Percentiles rank a stretch among this genome's conserved stretches.
Evolutionary conservation across 1,140 invertebrate genomes (phyloP).

Genomic region (Vanessa tameamea): DNA sequence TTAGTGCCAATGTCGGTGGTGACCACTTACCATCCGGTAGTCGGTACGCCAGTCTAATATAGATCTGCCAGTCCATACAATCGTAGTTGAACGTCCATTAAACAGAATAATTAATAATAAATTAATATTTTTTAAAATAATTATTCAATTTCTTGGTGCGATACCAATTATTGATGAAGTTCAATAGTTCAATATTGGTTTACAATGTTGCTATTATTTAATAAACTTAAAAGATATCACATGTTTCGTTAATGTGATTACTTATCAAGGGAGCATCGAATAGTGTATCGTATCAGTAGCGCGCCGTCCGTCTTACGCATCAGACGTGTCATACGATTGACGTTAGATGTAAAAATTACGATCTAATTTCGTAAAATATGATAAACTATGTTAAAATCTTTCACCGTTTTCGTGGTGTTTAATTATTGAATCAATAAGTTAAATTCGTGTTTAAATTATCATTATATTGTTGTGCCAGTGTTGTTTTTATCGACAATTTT

Average conservation of each 20-base stretch:
- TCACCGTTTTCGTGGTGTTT: too few species aligned
- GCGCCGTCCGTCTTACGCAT: neutral
- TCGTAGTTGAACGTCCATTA: too few species aligned
- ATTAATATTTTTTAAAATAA: neutral
- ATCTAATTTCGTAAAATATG: neutral
- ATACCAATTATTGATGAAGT: neutral
- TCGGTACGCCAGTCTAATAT: too few species aligned
- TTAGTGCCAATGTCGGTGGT: too few species aligned
- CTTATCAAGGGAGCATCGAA: neutral
- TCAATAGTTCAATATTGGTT: neutral
- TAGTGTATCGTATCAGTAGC: neutral
- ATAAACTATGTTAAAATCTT: too few species aligned
- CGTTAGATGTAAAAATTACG: neutral
- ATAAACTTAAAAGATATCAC: neutral
- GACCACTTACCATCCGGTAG: too few species aligned
- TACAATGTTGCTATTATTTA: conserved; percentile 3
- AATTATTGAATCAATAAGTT: too few species aligned
- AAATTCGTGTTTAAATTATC: too few species aligned
- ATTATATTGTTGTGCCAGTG: neutral
- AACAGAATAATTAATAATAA: too few species aligned
- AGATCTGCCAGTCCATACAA: too few species aligned
- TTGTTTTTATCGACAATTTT: neutral
- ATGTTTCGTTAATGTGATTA: neutral
- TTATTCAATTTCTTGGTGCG: neutral
- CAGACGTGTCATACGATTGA: neutral